Percentiles rank a stretch among this genome's conserved stretches.
These are phyloP conservation scores for Dinoponera quadriceps DNA, from an alignment of 1,140 invertebrate genomes.

Conservation along the genomic window DNA sequence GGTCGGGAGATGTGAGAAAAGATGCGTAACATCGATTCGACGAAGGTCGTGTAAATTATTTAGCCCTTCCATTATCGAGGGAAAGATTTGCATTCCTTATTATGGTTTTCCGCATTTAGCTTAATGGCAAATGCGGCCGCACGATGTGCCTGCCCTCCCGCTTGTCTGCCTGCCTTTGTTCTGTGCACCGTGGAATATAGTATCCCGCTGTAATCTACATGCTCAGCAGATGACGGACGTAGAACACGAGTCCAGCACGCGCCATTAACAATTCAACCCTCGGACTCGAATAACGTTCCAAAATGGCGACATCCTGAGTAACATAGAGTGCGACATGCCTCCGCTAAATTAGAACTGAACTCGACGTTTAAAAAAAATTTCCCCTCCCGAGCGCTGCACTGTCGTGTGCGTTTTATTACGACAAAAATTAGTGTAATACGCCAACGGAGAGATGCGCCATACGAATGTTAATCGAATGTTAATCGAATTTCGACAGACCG, in stretches of 20 bases:
- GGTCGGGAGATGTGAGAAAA: not conserved
- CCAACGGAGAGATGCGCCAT: too few species aligned
- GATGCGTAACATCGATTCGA: not conserved
- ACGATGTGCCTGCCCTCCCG: too few species aligned
- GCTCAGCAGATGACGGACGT: slow-evolving; percentile 13
- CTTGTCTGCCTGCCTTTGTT: not conserved
- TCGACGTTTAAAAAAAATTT: not conserved
- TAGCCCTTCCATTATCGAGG: not conserved
- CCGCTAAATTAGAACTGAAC: slow-evolving; percentile 16
- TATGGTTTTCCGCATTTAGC: not conserved
- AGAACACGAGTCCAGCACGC: slow-evolving; percentile 23
- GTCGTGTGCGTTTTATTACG: not conserved
- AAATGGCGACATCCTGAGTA: slow-evolving; percentile 13
- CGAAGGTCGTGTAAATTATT: not conserved
- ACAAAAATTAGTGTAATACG: too few species aligned
- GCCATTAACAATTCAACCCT: slow-evolving; percentile 25
- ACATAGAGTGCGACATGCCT: slow-evolving; percentile 11
- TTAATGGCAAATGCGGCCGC: not conserved
- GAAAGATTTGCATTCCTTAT: slow-evolving; percentile 4
- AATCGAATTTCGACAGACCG: not conserved
- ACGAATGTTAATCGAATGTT: not conserved
- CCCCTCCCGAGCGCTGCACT: not conserved
- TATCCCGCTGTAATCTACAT: slow-evolving; percentile 25
- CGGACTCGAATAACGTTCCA: not conserved
- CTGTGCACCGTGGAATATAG: not conserved